Percentiles rank a stretch among this genome's conserved stretches.
Evolutionary conservation across 1,140 invertebrate genomes (phyloP).

Genomic region (Mamestra configurata): DNA sequence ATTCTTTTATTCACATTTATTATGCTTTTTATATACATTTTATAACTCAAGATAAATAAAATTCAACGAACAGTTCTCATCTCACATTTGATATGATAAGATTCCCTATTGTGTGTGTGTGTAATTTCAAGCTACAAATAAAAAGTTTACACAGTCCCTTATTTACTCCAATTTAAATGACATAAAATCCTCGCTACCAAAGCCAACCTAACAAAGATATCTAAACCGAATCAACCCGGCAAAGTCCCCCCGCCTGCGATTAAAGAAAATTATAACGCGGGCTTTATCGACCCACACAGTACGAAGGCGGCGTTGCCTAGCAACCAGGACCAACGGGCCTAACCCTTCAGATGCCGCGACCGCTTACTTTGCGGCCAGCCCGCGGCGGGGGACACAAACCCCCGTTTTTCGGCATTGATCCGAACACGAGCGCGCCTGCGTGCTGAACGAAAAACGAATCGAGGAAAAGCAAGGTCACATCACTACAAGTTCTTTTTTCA

Average conservation of each 20-base stretch:
- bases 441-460: slow-evolving; percentile 83
- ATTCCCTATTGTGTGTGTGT: too few species aligned
- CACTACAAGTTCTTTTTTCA: slow-evolving; percentile 84
- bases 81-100: too few species aligned
- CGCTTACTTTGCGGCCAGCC: slow-evolving; percentile 80
- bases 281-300: slow-evolving; percentile 77
- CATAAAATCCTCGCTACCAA: not conserved
- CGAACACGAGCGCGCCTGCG: slow-evolving; percentile 81
- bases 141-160: not conserved
- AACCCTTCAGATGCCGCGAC: slow-evolving; percentile 85
- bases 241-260: slow-evolving; percentile 66
- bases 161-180: not conserved
- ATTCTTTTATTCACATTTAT: too few species aligned
- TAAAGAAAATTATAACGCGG: slow-evolving; percentile 82
- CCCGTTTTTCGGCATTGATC: slow-evolving; percentile 87
- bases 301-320: slow-evolving; percentile 80
- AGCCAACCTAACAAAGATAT: slow-evolving; percentile 46
- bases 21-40: too few species aligned
- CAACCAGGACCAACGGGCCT: slow-evolving; percentile 71
- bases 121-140: not conserved
- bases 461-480: slow-evolving; percentile 83
- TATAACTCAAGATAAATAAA: too few species aligned
- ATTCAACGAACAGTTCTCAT: too few species aligned
- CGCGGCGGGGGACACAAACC: slow-evolving; percentile 71
- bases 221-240: slow-evolving; percentile 47